Evolutionary conservation across 2,113 vertebrate species (phyloP).

Genomic region (Notarius lentiginosus): DNA sequence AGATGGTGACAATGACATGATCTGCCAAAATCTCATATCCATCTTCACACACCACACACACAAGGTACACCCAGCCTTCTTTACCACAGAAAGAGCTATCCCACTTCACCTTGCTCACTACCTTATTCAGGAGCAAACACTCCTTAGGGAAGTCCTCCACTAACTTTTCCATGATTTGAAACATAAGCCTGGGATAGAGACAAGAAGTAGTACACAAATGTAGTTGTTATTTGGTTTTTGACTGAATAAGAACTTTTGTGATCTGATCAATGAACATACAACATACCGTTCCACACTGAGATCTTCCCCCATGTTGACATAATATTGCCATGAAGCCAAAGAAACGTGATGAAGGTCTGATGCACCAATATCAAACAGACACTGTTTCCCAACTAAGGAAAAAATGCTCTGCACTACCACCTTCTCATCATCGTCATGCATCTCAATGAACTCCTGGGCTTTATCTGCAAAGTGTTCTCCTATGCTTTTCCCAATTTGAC

Average conservation of each 20-base stretch:
- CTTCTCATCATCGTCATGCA: slow-evolving; percentile 21
- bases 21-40: slow-evolving; percentile 55
- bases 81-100: slow-evolving; percentile 47
- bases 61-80: slow-evolving; percentile 37
- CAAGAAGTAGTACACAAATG: not conserved
- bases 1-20: slow-evolving; percentile 60
- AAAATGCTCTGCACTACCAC: slow-evolving; percentile 35
- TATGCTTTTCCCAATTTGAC: slow-evolving; percentile 42
- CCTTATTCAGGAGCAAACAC: slow-evolving; percentile 44
- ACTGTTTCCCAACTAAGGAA: slow-evolving; percentile 50
- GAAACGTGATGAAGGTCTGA: slow-evolving; percentile 47
- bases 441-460: slow-evolving; percentile 16
- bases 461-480: slow-evolving; percentile 47
- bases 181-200: slow-evolving; percentile 50
- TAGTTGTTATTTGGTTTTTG: not conserved
- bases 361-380: slow-evolving; percentile 41
- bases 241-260: not conserved
- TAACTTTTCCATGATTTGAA: slow-evolving; percentile 46
- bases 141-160: slow-evolving; percentile 49
- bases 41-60: slow-evolving; percentile 53
- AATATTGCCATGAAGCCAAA: slow-evolving; percentile 51
- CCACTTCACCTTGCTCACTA: slow-evolving; percentile 54
- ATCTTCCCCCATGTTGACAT: slow-evolving; percentile 45
- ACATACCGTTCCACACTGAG: slow-evolving; percentile 53
- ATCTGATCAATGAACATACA: not conserved